Conservation (phyloP, 2,113 vertebrate species). For the Malurus melanocephalus region DNA sequence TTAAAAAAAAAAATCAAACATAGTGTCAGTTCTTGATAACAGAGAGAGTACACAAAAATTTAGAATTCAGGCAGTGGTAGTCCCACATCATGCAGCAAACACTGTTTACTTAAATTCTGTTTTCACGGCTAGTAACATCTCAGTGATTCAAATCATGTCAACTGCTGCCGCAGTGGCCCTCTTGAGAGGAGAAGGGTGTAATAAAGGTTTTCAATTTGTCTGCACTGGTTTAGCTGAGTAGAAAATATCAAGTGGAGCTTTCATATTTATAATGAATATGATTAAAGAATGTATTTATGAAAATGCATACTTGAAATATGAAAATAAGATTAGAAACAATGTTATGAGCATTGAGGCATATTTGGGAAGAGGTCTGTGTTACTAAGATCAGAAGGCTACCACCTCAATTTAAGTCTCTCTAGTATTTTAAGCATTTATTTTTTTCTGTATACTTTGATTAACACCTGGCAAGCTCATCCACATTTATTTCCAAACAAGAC, state of each 20-base stretch:
- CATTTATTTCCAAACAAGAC: constrained; percentile 35
- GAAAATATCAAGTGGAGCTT: constrained; percentile 45
- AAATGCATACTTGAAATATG: constrained; percentile 9
- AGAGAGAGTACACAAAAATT: not conserved
- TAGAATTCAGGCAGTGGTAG: not conserved
- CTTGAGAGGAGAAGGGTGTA: constrained; percentile 32
- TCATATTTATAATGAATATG: constrained; percentile 40
- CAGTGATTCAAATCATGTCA: constrained; percentile 31
- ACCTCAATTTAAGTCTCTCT: not conserved
- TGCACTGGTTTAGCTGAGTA: constrained; percentile 27
- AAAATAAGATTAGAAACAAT: constrained; percentile 35
- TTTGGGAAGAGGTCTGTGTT: not conserved
- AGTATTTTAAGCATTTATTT: not conserved
- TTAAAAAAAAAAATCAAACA: not conserved
- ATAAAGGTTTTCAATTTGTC: constrained; percentile 53
- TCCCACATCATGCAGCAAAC: not conserved
- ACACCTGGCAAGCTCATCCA: not conserved
- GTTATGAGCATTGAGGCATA: not conserved
- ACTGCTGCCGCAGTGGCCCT: not conserved
- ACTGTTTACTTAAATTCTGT: not conserved
- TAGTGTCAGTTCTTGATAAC: not conserved
- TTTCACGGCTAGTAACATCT: not conserved
- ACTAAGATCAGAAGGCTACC: not conserved
- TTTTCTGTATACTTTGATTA: constrained; percentile 13
- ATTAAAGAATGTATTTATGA: constrained; percentile 33